Evolutionary conservation across 1,140 invertebrate genomes (phyloP).

Genomic region (Myzus persicae): DNA sequence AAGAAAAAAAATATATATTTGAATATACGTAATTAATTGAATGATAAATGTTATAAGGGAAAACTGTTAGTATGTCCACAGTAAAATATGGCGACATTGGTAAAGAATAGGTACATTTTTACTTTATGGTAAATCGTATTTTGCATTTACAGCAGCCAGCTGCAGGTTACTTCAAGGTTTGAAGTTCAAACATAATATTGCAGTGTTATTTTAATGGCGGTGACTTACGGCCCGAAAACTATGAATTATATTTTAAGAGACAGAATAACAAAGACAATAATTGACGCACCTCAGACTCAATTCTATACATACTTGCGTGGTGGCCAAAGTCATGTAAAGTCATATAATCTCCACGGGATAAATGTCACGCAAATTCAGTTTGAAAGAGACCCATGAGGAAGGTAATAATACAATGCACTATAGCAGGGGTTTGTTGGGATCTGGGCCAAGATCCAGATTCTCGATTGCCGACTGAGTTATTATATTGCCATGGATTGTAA

Average conservation of each 20-base stretch:
- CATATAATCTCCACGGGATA: slow-evolving; percentile 32
- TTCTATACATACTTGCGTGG: slow-evolving; percentile 18
- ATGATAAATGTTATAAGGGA: not conserved
- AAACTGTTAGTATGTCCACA: not conserved
- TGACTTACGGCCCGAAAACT: not conserved
- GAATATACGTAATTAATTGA: not conserved
- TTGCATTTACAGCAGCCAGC: not conserved
- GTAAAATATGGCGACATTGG: not conserved
- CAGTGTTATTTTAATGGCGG: not conserved
- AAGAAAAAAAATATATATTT: not conserved
- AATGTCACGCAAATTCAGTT: slow-evolving; percentile 54
- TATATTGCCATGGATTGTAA: slow-evolving; percentile 35
- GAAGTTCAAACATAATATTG: not conserved
- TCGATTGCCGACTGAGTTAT: slow-evolving; percentile 50
- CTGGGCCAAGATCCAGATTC: slow-evolving; percentile 41
- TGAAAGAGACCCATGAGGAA: slow-evolving; percentile 46
- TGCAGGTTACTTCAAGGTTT: not conserved
- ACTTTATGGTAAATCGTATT: not conserved
- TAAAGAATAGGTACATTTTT: not conserved
- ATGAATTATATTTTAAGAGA: not conserved
- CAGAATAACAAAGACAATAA: not conserved
- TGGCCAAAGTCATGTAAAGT: slow-evolving; percentile 47
- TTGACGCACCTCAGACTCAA: not conserved
- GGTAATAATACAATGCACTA: slow-evolving; percentile 44
- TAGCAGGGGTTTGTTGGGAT: slow-evolving; percentile 26